A percentile compares a stretch with the other conserved stretches of the same genome.
Conservation (phyloP, 2,797 vertebrate genomes). For the Dipus sagitta region DNA sequence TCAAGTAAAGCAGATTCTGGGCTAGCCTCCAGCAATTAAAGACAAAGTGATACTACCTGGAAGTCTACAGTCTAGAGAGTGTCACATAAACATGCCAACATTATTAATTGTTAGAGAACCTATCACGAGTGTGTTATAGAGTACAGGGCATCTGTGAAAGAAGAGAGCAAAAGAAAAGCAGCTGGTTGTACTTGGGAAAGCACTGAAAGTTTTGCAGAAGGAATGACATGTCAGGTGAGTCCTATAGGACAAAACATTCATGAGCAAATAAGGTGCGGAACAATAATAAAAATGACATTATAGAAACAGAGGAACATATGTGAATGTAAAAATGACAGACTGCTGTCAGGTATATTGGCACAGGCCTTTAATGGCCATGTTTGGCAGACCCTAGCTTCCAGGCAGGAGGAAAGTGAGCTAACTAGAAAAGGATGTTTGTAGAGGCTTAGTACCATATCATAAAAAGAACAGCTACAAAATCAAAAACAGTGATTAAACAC, state of each 20-base stretch:
- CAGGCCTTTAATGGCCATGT: no score
- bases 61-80: not conserved
- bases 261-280: not conserved
- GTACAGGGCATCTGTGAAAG: not conserved
- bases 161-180: not conserved
- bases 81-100: not conserved
- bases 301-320: not conserved
- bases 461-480: not conserved
- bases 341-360: not conserved
- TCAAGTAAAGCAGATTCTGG: no score
- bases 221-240: not conserved
- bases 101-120: not conserved
- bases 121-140: not conserved
- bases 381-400: not conserved
- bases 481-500: not conserved
- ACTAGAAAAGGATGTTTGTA: not conserved
- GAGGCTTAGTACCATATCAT: not conserved
- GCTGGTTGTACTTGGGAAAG: not conserved
- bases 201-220: not conserved
- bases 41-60: not conserved
- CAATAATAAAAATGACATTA: constrained; percentile 4
- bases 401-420: no score
- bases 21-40: not conserved
- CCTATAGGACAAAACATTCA: not conserved
- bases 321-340: not conserved